Base-by-base conservation (phyloP, 2,888 invertebrate genomes). In the Nemotelus pantherinus region DNA sequence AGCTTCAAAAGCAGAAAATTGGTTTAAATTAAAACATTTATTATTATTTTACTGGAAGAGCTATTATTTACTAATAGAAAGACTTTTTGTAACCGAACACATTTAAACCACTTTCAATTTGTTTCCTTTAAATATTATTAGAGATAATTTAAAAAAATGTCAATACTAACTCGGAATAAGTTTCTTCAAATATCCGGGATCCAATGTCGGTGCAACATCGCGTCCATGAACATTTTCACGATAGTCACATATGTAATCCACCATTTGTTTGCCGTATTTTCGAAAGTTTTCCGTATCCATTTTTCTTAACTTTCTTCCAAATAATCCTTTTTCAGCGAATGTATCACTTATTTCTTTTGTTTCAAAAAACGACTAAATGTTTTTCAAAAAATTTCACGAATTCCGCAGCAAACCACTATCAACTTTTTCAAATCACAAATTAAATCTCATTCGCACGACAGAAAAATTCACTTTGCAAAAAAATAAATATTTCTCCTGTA, bases 161-260 rank as follows among this genome's bases (percentile, higher is more conserved):
- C 5, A 10, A 71, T 64, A 78, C 84, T 81, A 81, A 87, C 87
- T 85, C 2, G 95, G 94, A 64, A 95, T 85, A 77, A 93, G 84
- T 53, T 90, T 88, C 81, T 90, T 89, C 77, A 95, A 88, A 86
- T 94, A 95, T 71, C 95, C 95, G 0, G 95, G 95, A 83, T 93
- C 92, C 58, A 95, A 89, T 45, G 77, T 77, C 3, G 95, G 94
- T 7, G 94, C 92, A 2, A 95, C 94, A 80, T 92, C 89, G 64
- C 93, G 89, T 57, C 90, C 86, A 47, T 89, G 89, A 76, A 95
- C 90, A 78, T 90, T 91, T 80, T 90, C 90, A 88, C 93, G 88
- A 85, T 95, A 95, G 79, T 93, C 89, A 84, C 94, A 94, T 80
- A 95, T 94, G 85, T 93, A 94, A 85, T 95, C 95, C 79, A 95